Conservation (phyloP, 1,140 invertebrate species). For the Drosophila parabipectinata region DNA sequence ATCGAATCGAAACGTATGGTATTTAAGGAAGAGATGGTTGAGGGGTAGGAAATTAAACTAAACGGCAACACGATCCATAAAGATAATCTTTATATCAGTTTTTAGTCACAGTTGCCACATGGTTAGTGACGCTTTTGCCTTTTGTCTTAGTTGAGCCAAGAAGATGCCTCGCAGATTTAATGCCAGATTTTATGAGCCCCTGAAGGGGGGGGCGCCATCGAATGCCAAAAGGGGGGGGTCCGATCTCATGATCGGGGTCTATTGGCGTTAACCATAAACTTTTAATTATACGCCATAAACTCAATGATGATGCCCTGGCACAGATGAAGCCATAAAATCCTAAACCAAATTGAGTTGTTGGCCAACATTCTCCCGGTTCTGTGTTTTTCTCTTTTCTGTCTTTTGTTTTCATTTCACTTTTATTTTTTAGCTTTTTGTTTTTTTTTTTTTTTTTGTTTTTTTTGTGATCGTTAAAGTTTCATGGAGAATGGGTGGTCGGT, state of each 20-base stretch:
- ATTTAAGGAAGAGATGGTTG: neutral
- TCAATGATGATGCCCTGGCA: slow-evolving; percentile 4
- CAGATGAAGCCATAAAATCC: slow-evolving; percentile 51
- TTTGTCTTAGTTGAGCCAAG: slow-evolving; percentile 46
- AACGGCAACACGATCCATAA: slow-evolving; percentile 54
- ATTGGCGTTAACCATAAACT: slow-evolving; percentile 53
- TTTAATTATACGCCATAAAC: slow-evolving; percentile 59
- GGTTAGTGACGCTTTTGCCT: slow-evolving; percentile 1
- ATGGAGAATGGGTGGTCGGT: slow-evolving; percentile 9
- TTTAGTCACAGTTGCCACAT: slow-evolving; percentile 8
- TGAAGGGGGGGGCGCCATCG: slow-evolving; percentile 35
- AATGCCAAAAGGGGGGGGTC: neutral
- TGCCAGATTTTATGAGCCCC: slow-evolving; percentile 50
- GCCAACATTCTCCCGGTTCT: slow-evolving; percentile 4
- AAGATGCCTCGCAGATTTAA: slow-evolving; percentile 54
- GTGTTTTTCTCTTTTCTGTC: neutral
- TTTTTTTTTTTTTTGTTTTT: slow-evolving; percentile 6
- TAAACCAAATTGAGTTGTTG: slow-evolving; percentile 45
- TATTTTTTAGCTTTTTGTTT: neutral
- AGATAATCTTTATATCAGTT: slow-evolving; percentile 46
- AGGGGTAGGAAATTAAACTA: slow-evolving; percentile 43
- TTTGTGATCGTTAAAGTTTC: slow-evolving; percentile 38
- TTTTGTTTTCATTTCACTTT: slow-evolving; percentile 1
- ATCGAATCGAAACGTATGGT: slow-evolving; percentile 4
- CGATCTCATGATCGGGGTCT: neutral